phyloP scores from a whole-genome alignment of 2,888 invertebrate species.

The Watsonalla binaria region DNA sequence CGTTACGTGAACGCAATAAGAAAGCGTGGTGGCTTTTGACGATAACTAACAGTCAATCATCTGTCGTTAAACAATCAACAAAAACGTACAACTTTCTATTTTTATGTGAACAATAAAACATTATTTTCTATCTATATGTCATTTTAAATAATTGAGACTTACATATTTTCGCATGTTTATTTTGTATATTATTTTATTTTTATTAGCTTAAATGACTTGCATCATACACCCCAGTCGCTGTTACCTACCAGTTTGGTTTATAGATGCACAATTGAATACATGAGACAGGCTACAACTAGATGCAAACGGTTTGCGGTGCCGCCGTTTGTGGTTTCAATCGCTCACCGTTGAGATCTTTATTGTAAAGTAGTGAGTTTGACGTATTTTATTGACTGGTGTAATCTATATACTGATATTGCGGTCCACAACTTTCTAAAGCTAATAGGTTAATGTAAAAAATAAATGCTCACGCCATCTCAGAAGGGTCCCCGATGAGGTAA shows the following conservation, averaged over 20 bases:
- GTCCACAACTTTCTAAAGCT: too few relatives aligned
- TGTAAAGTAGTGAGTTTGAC: too few relatives aligned
- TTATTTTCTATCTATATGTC: conserved; percentile 18
- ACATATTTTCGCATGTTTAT: background rate
- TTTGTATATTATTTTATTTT: background rate
- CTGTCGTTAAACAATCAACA: conserved; percentile 54
- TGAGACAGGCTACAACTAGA: background rate
- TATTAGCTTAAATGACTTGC: background rate
- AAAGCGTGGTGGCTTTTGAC: conserved; percentile 42
- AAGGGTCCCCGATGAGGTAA: too few relatives aligned
- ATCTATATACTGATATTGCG: too few relatives aligned
- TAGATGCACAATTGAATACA: background rate
- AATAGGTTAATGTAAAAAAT: too few relatives aligned
- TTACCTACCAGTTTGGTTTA: background rate
- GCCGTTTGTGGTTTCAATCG: background rate
- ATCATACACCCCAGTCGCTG: background rate
- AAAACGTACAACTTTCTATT: conserved; percentile 45
- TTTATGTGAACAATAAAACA: conserved; percentile 31
- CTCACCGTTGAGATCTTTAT: background rate
- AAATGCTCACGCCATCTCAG: too few relatives aligned
- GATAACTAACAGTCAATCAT: conserved; percentile 47
- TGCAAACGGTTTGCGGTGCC: background rate
- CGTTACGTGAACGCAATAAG: conserved; percentile 11
- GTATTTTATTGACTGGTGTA: too few relatives aligned
- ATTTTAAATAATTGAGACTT: conserved; percentile 3